These are phyloP conservation scores for Drosophila arizonae DNA, from an alignment of 1,140 invertebrate genomes.

Conservation along the genomic window DNA sequence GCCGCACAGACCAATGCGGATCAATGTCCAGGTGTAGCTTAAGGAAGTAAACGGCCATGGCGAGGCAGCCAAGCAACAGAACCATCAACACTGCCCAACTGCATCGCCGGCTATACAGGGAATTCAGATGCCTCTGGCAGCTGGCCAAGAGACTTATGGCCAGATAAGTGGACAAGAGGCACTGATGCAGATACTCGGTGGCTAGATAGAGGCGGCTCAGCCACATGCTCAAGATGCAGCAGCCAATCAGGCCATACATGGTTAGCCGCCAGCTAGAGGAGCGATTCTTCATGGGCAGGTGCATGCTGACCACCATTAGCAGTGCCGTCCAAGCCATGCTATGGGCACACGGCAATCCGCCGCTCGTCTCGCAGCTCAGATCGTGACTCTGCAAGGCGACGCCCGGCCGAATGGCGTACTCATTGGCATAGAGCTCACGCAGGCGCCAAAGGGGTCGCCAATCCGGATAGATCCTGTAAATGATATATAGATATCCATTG, in stretches of 20 bases:
- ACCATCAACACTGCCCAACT: slow-evolving; percentile 26
- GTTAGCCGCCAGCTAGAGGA: not conserved
- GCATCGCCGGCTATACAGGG: slow-evolving; percentile 23
- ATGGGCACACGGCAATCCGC: slow-evolving; percentile 68
- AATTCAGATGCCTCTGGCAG: slow-evolving; percentile 33
- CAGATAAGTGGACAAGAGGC: slow-evolving; percentile 53
- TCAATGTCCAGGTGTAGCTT: slow-evolving; percentile 59
- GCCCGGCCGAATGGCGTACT: not conserved
- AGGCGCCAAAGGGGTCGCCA: slow-evolving; percentile 70
- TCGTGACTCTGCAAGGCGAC: slow-evolving; percentile 50
- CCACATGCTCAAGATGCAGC: slow-evolving; percentile 48
- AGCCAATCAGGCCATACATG: slow-evolving; percentile 5
- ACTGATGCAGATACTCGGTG: slow-evolving; percentile 76
- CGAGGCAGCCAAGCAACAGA: slow-evolving; percentile 26
- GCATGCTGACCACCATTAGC: slow-evolving; percentile 37
- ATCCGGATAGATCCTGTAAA: slow-evolving; percentile 63
- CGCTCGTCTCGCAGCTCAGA: slow-evolving; percentile 69
- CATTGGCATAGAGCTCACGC: slow-evolving; percentile 50
- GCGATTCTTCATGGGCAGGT: not conserved
- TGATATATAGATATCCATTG: not conserved
- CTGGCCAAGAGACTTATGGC: slow-evolving; percentile 34
- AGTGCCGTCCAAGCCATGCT: slow-evolving; percentile 55
- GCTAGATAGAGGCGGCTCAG: slow-evolving; percentile 70
- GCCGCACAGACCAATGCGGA: slow-evolving; percentile 75
- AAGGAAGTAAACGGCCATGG: slow-evolving; percentile 56